Base-by-base conservation (phyloP, 2,113 vertebrate species). In the Hassar affinis region DNA sequence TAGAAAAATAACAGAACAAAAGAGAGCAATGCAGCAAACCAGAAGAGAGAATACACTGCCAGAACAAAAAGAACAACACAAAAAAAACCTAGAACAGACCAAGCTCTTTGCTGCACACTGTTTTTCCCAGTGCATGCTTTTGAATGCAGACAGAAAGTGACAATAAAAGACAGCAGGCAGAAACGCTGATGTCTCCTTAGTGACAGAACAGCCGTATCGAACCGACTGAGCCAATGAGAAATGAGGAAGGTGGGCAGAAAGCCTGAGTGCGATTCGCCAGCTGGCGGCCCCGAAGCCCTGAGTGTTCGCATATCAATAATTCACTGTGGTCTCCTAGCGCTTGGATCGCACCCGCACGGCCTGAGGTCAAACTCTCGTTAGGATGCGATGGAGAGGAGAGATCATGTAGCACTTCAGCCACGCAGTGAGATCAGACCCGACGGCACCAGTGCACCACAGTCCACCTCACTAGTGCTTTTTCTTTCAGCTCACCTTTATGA, bases 221-320 rank as follows among this genome's bases (percentile, higher is more conserved):
- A 80, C 76, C 51, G 27, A 66, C 18, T 57, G 33, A 81, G 71
- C 84, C 87, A 80, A 87, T 88, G 30, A 62, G 57, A 85, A 76
- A 42, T 7, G 47, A 83, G 74, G 30, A 84, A 66, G 27, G 64
- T 49, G 45, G 78, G 83, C 83, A 78, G 69, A 22, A 52, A 51
- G 78, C 77, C 56, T 27, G 82, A 14, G 14, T 54, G 52, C 25
- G 38, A 47, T 81, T 79, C 51, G 83, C 77, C 85, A 88, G 85
- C 84, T 86, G 82, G 84, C 68, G 57, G 72, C 82, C 85, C 86
- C 42, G 35, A 54, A 83, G 88, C 76, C 25, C 66, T 25, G 84
- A 75, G 66, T 78, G 79, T 72, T 78, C 56, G 78, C 47, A 64
- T 42, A 84, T 89, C 78, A 90, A 88, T 89, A 86, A 88, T 87